Evolutionary conservation across 2,113 vertebrate genomes (phyloP), one percentile per base, ranked within the genome.

Genomic region (Hylia prasina): DNA sequence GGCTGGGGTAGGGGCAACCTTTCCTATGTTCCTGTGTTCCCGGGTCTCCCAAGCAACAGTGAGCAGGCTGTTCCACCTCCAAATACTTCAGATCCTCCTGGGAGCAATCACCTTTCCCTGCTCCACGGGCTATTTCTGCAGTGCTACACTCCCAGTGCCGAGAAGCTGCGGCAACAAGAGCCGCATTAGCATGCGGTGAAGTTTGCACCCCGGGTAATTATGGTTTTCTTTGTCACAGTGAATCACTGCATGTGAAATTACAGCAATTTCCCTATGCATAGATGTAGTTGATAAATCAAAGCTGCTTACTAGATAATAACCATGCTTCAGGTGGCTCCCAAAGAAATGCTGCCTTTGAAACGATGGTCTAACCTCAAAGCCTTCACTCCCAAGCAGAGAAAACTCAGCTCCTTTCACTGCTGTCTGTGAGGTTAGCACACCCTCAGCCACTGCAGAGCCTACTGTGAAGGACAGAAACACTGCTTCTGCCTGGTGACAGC

Each of bases 231-330:
- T 71, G 81, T 75, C 90, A 91, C 69, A 47, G 90, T 20, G 63
- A 77, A 90, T 88, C 90, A 57, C n/a, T 31, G 45, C 15, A 56
- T 40, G 66, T 25, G 70, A 86, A 82, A 90, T 76, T 15, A 72
- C 1, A 1, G 82, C 75, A 42, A 45, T 77, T 82, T 68, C 79
- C 73, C 66, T 25, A 27, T 15, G 51, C 1, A 1, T 12, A 68
- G 65, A 51, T 10, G 37, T 8, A 79, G 77, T 37, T 21, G 42
- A 66, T 64, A 89, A 91, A 87, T 65, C 72, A 83, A 50, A 84
- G 77, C 77, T 92, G 44, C 88, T 96, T 73, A 40, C 58, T 69
- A 42, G 72, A 35, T 23, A 89, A 53, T 21, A 87, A 70, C 39
- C 7, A 5, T 35, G 53, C 53, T 86, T 88, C 85, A 54, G 56